Conservation (phyloP, 2,797 vertebrate species). For the Hozukius guyotensis region DNA sequence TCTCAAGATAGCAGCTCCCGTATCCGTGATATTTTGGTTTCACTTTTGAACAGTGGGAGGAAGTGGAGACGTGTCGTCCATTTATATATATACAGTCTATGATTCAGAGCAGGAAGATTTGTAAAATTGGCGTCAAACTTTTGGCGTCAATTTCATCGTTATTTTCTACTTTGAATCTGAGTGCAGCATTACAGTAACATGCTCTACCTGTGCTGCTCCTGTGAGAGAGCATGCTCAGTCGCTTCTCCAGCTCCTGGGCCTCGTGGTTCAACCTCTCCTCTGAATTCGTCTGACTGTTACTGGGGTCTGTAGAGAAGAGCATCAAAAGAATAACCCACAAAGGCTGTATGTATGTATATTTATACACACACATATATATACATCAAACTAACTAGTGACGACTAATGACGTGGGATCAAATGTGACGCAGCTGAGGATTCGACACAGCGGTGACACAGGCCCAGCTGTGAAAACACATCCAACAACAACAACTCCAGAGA, state of each 20-base stretch:
- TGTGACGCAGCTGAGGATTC: slow-evolving; percentile 21
- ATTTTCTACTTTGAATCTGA: neutral
- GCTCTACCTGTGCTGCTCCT: slow-evolving; percentile 87
- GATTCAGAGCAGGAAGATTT: neutral
- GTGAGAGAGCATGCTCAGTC: slow-evolving; percentile 91
- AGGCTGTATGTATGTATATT: neutral
- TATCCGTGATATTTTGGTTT: too few relatives aligned
- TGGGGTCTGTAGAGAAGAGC: slow-evolving; percentile 77
- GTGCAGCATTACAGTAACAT: neutral
- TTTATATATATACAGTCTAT: too few relatives aligned
- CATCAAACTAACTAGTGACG: neutral
- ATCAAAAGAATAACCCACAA: neutral
- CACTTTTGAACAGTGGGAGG: too few relatives aligned
- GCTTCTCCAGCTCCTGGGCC: slow-evolving; percentile 91
- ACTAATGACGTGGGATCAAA: slow-evolving; percentile 12
- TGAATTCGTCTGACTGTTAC: slow-evolving; percentile 71
- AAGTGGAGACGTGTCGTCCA: too few relatives aligned
- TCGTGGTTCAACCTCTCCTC: slow-evolving; percentile 91
- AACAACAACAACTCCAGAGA: neutral
- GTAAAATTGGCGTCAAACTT: neutral
- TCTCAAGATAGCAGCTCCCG: too few relatives aligned
- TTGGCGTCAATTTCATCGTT: neutral
- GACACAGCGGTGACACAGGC: neutral
- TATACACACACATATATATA: neutral
- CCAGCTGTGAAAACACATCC: slow-evolving; percentile 45